Evolutionary conservation across 2,888 invertebrate genomes (phyloP), one percentile per base, ranked within the genome.

Genomic region (Chloromyia formosa): DNA sequence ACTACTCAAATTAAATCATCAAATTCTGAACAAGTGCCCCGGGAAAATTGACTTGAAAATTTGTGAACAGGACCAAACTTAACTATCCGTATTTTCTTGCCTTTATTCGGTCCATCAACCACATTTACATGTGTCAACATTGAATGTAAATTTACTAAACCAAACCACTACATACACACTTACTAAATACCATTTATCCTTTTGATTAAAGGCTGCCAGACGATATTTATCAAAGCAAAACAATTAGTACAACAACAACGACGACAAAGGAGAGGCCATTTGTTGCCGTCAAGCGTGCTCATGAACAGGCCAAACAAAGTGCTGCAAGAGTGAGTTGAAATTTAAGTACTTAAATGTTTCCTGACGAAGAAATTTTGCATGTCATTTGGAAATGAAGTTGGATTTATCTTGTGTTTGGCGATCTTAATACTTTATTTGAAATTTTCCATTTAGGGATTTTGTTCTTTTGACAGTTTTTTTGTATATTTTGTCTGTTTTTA

Each of bases 261-360:
- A 73, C 75, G 68, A 77, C 77, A 64, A 80, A 80, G 74, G 91
- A 91, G 81, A 85, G 91, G 78, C 90, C 91, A 54, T 91, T 91
- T 82, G 88, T 90, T 78, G 87, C 89, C 23, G 88, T 90, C 14
- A 89, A 88, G 81, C 85, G 88, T 78, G 88, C 89, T 2, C 88
- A 89, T 80, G 88, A 87, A 78, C 83, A 84, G 76, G 79, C 77
- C 16, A 79, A 78, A 76, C 78, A 78, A 72, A 77, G 78, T 49
- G 74, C 75, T 54, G 60, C 78, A 58, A 77, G 78, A 74, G 80
- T 80, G 77, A 79, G 79, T 78, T 40, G 60, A 14, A 23, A 12
- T 60, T 12, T 23, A 9, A 23, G 23, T 61, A 10, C 42, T 7
- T 7, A 35, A 35, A 35, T 7, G 27, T 35, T 35, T 35, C 27